A percentile compares a stretch with the other conserved stretches of the same genome.
Conservation (phyloP, 1,140 invertebrate genomes). For the Hylaeus anthracinus region DNA sequence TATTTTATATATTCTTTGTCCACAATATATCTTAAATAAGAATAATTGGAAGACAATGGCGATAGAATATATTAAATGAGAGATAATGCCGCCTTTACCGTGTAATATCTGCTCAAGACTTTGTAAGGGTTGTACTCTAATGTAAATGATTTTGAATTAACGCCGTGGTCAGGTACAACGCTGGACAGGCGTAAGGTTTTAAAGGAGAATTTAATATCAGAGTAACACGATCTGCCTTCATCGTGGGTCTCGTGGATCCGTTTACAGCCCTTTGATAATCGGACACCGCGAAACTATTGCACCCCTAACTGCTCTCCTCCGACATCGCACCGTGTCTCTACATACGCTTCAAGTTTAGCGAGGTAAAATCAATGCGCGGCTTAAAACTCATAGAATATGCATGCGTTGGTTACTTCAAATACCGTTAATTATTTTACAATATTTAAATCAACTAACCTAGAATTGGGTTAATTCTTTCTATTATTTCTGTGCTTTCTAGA, state of each 20-base stretch:
- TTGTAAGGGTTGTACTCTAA: no score
- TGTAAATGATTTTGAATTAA: constrained; percentile 17
- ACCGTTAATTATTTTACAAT: not conserved
- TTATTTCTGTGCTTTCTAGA: no score
- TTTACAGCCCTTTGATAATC: constrained; percentile 73
- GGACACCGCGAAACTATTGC: constrained; percentile 70
- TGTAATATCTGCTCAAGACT: not conserved
- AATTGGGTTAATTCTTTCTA: no score
- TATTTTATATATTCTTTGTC: no score
- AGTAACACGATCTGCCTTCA: constrained; percentile 69
- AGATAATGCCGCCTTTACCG: not conserved
- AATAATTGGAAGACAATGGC: no score
- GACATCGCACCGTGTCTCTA: constrained; percentile 9
- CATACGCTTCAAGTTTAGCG: constrained; percentile 10
- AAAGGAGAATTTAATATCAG: constrained; percentile 74
- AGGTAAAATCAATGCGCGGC: constrained; percentile 35
- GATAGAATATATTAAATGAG: no score
- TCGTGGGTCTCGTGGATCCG: constrained; percentile 63
- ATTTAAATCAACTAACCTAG: not conserved
- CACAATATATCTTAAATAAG: no score
- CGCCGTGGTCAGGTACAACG: constrained; percentile 18
- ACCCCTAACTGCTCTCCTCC: constrained; percentile 36
- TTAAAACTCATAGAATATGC: constrained; percentile 8
- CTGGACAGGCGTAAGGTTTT: constrained; percentile 56
- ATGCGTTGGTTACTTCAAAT: not conserved